Conservation (phyloP, 2,113 vertebrate genomes). For the Salminus brasiliensis region DNA sequence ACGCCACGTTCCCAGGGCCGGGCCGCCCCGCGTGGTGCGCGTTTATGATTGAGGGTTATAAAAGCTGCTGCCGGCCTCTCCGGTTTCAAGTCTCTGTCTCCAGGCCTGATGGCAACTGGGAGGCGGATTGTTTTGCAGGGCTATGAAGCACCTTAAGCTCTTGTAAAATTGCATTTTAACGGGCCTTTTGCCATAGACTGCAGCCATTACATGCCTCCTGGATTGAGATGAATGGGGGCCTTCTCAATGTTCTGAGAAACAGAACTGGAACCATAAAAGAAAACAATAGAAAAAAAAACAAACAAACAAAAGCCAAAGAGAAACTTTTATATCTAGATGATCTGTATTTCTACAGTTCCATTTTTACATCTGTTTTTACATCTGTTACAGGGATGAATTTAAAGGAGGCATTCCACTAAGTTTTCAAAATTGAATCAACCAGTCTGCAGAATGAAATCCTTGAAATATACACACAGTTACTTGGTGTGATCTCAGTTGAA, state of each 20-base stretch:
- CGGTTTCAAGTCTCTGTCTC: slow-evolving; percentile 27
- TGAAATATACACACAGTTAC: too few species aligned
- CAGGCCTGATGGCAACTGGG: slow-evolving; percentile 9
- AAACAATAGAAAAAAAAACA: not conserved
- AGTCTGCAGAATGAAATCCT: too few species aligned
- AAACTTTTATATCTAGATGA: too few species aligned
- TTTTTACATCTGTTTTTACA: too few species aligned
- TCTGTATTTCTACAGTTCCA: too few species aligned
- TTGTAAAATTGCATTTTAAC: not conserved
- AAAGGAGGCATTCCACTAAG: too few species aligned
- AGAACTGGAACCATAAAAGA: not conserved
- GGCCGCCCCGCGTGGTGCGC: not conserved
- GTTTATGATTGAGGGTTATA: slow-evolving; percentile 17
- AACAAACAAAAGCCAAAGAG: too few species aligned
- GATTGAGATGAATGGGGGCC: not conserved
- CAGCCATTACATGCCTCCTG: not conserved
- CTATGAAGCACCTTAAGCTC: slow-evolving; percentile 5
- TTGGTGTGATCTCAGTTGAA: too few species aligned
- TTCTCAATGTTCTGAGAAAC: not conserved
- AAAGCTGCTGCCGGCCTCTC: slow-evolving; percentile 16
- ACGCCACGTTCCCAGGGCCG: slow-evolving; percentile 11
- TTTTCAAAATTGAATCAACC: too few species aligned
- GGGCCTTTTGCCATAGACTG: not conserved
- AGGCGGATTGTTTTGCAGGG: not conserved
- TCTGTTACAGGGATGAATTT: too few species aligned